Base-by-base conservation (phyloP, 2,888 invertebrate genomes). In the Eupsilia transversa region DNA sequence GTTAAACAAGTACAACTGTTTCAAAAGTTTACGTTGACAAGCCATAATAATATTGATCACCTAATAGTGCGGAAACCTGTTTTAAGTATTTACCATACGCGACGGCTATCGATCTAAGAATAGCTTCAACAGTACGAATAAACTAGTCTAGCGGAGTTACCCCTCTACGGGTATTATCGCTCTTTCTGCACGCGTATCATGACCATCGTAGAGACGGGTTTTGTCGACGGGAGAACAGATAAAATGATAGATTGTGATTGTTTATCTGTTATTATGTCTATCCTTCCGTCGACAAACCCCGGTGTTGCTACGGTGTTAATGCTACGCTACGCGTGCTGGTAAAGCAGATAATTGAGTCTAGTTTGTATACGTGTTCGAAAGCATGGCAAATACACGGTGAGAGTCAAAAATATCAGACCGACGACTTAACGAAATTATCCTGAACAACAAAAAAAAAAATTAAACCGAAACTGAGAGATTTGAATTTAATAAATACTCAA, bases 121-220 rank as follows among this genome's bases (percentile, higher is more conserved):
- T 33, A 64, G 35, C 49, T 46, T 63, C 12, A 63, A 43, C 30
- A 17, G 9, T 59, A 20, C 17, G 23, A 35, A 14, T 79, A 14
- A 77, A 63, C 63, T 63, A 64, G n/a, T 57, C 41, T 63, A 35
- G 61, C 14, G n/a, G 41, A 35, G 35, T 71, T 33, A 63, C 27
- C 43, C n/a, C 9, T 65, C 14, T 30, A 20, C n/a, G 20, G 12
- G 9, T 35, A 30, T 41, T 65, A 60, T 59, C 14, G 35, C 23
- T 12, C 12, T 61, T 61, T 78, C 9, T n/a, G n/a, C n/a, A n/a
- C n/a, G n/a, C n/a, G n/a, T n/a, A n/a, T n/a, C n/a, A n/a, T n/a
- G n/a, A n/a, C n/a, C n/a, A n/a, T n/a, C n/a, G n/a, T n/a, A n/a
- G n/a, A n/a, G n/a, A n/a, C n/a, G n/a, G n/a, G n/a, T n/a, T n/a